A percentile compares a stretch with the other conserved stretches of the same genome.
These are phyloP conservation scores for Mohoua ochrocephala DNA, from an alignment of 2,113 vertebrate species.

Conservation along the genomic window DNA sequence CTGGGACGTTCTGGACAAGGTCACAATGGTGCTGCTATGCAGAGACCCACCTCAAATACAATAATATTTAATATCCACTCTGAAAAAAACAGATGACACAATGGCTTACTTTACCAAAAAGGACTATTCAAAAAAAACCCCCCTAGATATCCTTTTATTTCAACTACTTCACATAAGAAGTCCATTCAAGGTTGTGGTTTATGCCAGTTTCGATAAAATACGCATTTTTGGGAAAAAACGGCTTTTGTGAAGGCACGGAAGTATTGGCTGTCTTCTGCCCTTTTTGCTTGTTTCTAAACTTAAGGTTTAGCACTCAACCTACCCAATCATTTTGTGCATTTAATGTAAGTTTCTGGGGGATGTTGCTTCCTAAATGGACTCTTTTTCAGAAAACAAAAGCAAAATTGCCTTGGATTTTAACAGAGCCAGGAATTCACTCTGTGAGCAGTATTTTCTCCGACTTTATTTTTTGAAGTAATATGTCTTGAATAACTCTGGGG, in stretches of 20 bases:
- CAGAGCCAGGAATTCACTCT: neutral
- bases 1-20: neutral
- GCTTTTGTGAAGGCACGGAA: neutral
- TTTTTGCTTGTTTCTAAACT: neutral
- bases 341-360: neutral
- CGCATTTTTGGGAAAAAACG: rapidly evolving
- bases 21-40: neutral
- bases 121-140: neutral
- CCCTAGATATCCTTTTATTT: neutral
- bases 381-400: neutral
- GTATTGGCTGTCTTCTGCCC: neutral
- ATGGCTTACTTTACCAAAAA: neutral
- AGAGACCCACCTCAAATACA: neutral
- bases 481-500: neutral
- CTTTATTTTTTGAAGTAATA: neutral
- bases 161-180: neutral
- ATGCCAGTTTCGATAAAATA: neutral
- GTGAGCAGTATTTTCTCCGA: neutral
- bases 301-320: neutral
- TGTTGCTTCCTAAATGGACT: neutral
- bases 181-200: neutral
- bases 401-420: neutral
- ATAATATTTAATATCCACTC: neutral
- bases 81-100: neutral
- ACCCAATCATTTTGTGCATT: neutral